These are phyloP conservation scores for Chinchilla lanigera DNA, from an alignment of 2,113 vertebrate genomes.

Conservation along the genomic window DNA sequence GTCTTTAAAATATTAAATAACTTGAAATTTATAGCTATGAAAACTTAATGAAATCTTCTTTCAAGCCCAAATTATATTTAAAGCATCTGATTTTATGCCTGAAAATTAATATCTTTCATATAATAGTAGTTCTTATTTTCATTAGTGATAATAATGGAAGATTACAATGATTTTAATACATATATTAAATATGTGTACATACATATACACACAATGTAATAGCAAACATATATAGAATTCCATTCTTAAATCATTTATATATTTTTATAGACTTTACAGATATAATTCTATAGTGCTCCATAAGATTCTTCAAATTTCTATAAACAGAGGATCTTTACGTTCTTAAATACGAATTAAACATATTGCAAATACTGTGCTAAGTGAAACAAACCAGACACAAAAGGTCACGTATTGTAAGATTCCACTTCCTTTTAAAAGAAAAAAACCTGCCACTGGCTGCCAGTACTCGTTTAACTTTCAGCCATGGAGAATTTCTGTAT, in stretches of 20 bases:
- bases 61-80: constrained; percentile 5
- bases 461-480: background rate
- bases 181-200: background rate
- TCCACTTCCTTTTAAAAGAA: background rate
- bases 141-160: background rate
- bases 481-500: background rate
- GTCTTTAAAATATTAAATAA: background rate
- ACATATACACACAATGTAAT: background rate
- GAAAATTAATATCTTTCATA: background rate
- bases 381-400: background rate
- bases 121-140: background rate
- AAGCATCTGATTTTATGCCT: background rate
- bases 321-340: background rate
- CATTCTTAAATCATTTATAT: background rate
- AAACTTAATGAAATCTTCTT: background rate
- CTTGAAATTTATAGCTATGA: background rate
- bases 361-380: background rate
- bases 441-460: background rate
- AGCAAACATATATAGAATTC: background rate
- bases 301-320: background rate
- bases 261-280: background rate
- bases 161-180: background rate
- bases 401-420: background rate
- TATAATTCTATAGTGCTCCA: background rate
- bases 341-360: background rate